Evolutionary conservation across 2,797 vertebrate species (phyloP).

Genomic region (Acomys russatus): DNA sequence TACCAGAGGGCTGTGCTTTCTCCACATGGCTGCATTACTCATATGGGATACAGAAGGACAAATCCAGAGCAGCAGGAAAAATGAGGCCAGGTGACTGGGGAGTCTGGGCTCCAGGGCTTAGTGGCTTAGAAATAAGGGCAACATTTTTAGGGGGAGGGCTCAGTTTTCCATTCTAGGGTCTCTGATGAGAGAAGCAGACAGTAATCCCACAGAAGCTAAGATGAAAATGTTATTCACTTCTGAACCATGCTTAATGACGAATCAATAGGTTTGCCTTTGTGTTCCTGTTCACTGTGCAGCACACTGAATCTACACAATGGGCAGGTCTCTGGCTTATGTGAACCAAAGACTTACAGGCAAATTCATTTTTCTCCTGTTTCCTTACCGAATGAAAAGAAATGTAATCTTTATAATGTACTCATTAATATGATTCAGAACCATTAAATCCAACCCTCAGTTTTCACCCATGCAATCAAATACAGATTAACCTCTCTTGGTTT

Average conservation of each 20-base stretch:
- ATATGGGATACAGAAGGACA: slow-evolving; percentile 70
- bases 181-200: not conserved
- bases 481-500: not conserved
- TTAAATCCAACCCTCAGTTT: not conserved
- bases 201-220: not conserved
- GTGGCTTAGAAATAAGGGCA: not conserved
- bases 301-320: slow-evolving; percentile 11
- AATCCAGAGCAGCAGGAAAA: slow-evolving; percentile 58
- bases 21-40: slow-evolving; percentile 76
- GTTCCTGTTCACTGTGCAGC: not conserved
- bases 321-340: not conserved
- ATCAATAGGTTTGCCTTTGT: slow-evolving; percentile 36
- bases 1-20: slow-evolving; percentile 69
- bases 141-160: not conserved
- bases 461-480: not conserved
- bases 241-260: slow-evolving; percentile 40
- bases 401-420: not conserved
- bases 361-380: not conserved
- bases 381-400: not conserved
- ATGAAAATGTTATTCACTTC: slow-evolving; percentile 52
- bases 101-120: not conserved
- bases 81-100: not conserved
- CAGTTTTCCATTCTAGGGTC: slow-evolving; percentile 13
- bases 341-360: not conserved
- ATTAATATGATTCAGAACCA: slow-evolving; percentile 9